phyloP scores from a whole-genome alignment of 2,888 invertebrate species.

The Drosophila peninsularis region DNA sequence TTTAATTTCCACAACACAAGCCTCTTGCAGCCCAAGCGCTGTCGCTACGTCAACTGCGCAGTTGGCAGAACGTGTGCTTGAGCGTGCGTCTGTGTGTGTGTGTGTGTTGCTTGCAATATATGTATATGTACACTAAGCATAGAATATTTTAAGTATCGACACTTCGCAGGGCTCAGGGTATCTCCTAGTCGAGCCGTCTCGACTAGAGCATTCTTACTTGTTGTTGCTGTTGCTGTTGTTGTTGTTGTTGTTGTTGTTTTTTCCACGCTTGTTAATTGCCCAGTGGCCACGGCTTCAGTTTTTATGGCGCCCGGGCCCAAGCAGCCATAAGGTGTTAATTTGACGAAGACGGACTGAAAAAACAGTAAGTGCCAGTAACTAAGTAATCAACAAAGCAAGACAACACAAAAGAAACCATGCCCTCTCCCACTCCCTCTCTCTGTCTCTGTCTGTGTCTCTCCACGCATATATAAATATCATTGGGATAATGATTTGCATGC shows the following conservation, averaged over 20 bases:
- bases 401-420: not conserved
- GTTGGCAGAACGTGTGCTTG: too few relatives aligned
- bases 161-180: too few relatives aligned
- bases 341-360: conserved; percentile 19
- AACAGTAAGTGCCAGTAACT: conserved; percentile 3
- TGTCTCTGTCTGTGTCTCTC: not conserved
- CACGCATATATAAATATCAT: not conserved
- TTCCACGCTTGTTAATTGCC: conserved; percentile 68
- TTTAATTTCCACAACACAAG: too few relatives aligned
- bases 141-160: too few relatives aligned
- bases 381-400: not conserved
- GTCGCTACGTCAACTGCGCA: too few relatives aligned
- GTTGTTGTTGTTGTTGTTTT: conserved; percentile 10
- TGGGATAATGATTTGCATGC: not conserved
- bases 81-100: too few relatives aligned
- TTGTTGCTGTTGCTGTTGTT: not conserved
- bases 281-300: conserved; percentile 62
- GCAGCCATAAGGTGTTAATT: conserved; percentile 58
- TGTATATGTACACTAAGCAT: too few relatives aligned
- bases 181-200: too few relatives aligned
- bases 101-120: too few relatives aligned
- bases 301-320: conserved; percentile 51
- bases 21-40: too few relatives aligned
- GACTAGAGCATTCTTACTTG: too few relatives aligned
- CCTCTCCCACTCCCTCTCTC: not conserved